Base-by-base conservation (phyloP, 1,140 invertebrate genomes). In the Meloidogyne floridensis region DNA sequence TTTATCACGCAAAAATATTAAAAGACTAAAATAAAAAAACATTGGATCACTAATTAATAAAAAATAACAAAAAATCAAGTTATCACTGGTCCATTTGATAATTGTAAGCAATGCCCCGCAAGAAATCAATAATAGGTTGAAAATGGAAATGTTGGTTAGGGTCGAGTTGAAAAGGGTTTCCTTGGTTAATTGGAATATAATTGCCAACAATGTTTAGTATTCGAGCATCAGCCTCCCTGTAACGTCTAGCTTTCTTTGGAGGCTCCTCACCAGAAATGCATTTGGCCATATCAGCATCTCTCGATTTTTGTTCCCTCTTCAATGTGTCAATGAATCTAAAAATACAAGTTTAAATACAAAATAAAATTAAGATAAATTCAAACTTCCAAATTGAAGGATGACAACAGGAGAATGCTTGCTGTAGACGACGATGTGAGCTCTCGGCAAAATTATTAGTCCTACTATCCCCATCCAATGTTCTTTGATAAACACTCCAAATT, bases 311-410 rank as follows among this genome's bases (percentile, higher is more conserved):
- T 20, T 85, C 81, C 4, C 4, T 4, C 59, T 71, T 53, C 32
- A 86, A 43, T n/a, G 75, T 80, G 51, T 86, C 83, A 0, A 86
- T 76, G 32, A 86, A 84, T 54, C 80, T 54, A 54, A 0, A 54
- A 54, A 9, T 54, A 54, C 2, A 54, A 54, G 2, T 54, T 54
- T 47, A 47, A 47, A 47, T 4, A 47, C 20, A 20, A 53, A 53
- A 53, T 53, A 54, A 9, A 3, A 6, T 42, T 13, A 72, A 72
- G 8, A 10, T 9, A 42, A 42, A 32, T 9, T 7, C 43, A 53
- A 86, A 86, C 75, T 81, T 86, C 84, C 85, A 86, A 11, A 86
- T 47, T 3, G 85, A 77, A 13, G 85, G 85, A 54, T 82, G 76
- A 53, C 77, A 15, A 11, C 78, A 43, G 0, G 11, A 78, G 51